Base-by-base conservation (phyloP, 2,888 invertebrate genomes). In the Lycophotia porphyrea region DNA sequence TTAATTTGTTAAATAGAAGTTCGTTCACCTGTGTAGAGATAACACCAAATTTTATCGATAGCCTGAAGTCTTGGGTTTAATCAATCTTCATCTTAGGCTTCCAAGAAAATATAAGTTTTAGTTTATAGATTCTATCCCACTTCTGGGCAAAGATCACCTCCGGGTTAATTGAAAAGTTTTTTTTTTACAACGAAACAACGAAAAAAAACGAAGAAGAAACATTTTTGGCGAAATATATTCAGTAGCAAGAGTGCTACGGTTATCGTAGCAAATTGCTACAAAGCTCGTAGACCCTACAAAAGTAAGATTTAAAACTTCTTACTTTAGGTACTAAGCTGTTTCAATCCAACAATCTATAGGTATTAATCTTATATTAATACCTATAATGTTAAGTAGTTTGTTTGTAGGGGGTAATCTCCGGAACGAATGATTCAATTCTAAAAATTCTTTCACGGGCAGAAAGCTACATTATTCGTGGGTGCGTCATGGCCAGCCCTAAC, bases 261-360 rank as follows among this genome's bases (percentile, higher is more conserved):
- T 67, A 71, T 67, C 82, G 82, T 81, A 81, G 81, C 78, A 71
- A 13, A 39, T 34, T 58, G 64, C 76, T 81, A 72, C 68, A n/a
- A 47, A 31, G 42, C 71, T 74, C 71, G 81, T 78, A 82, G 78
- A 44, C 58, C 58, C 13, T 18, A n/a, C 31, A 49, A 58, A 31
- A 21, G 18, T 27, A 27, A 27, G 15, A 55, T 9, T 34, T 8
- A 9, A 18, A 5, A 2, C 0, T 18, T 27, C 49, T 0, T 42
- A 58, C 0, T 13, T 36, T 18, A 7, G 18, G 0, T n/a, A 27
- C 15, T 18, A 0, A 24, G 5, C 4, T 39, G 13, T 31, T 39
- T 52, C 5, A 13, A 21, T 49, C n/a, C n/a, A n/a, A n/a, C n/a
- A n/a, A n/a, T n/a, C n/a, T n/a, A n/a, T n/a, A n/a, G n/a, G n/a